Conservation (phyloP, 1,140 invertebrate genomes). For the Pararge aegeria region DNA sequence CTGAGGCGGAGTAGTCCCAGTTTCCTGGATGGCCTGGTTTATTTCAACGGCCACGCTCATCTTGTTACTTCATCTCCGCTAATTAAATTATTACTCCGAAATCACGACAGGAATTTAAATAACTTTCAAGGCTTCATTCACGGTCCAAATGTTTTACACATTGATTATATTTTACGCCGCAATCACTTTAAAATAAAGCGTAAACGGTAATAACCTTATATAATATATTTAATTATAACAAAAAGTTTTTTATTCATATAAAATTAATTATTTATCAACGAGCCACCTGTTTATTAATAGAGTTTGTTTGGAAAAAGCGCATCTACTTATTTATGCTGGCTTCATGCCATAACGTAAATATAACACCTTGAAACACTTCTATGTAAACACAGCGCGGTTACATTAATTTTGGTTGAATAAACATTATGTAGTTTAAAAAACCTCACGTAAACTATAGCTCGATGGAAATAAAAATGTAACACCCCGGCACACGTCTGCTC, state of each 20-base stretch:
- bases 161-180: neutral
- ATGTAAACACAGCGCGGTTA: conserved; percentile 18
- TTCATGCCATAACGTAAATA: conserved; percentile 20
- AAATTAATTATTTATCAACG: neutral
- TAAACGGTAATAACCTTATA: neutral
- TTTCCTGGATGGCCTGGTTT: conserved; percentile 29
- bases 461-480: neutral
- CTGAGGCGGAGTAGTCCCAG: conserved; percentile 26
- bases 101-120: conserved; percentile 11
- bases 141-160: conserved; percentile 4
- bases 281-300: neutral
- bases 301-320: conserved; percentile 11
- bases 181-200: neutral
- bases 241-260: too few relatives aligned
- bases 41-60: conserved; percentile 33
- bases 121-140: conserved; percentile 18
- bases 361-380: conserved; percentile 25
- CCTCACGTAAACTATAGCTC: neutral
- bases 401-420: neutral
- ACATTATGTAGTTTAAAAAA: conserved; percentile 2
- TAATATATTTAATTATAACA: too few relatives aligned
- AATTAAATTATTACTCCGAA: conserved; percentile 20
- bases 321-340: conserved; percentile 22
- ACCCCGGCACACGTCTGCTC: conserved; percentile 9
- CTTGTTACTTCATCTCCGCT: conserved; percentile 26